Base-by-base conservation (phyloP, 2,888 invertebrate species). In the Machimus atricapillus region DNA sequence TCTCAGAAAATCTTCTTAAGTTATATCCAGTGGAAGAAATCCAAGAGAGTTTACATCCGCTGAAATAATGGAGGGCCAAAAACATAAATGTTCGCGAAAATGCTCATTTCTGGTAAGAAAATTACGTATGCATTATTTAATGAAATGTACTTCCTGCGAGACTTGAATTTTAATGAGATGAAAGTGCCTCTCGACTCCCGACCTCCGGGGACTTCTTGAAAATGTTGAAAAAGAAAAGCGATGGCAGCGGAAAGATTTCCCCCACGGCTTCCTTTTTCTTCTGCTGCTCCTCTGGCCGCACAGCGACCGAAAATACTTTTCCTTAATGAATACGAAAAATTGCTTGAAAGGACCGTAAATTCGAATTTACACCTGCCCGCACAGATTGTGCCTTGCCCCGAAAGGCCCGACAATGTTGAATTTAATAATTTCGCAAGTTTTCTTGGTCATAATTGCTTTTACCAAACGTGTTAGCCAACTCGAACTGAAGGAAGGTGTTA, bases 401-500 rank as follows among this genome's bases (percentile, higher is more conserved):
- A 46, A 46, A 46, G 4, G 23, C 19, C 66, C 66, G 9, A 66
- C 19, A 66, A 9, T 66, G 27, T 23, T 19, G 12, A 66, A 66
- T 66, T 66, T 66, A 66, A 66, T 66, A 66, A 66, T 66, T 66
- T 66, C 27, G 66, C 66, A 66, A 66, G 66, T 66, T 66, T 66
- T 23, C 66, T 66, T 66, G 66, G 27, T 66, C 66, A 66, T 76
- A 76, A 76, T 76, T 76, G 37, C 76, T 76, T 76, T 76, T n/a
- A n/a, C 34, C 76, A 19, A 14, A 76, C 37, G 76, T 76, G 37
- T 76, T 76, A 76, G n/a, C n/a, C 76, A 34, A 76, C 76, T 19
- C 16, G 34, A n/a, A n/a, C n/a, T n/a, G n/a, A 5, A 46, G 43
- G 43, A 76, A 76, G 66, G 76, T 34, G 76, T 76, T 76, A n/a